A percentile compares a stretch with the other conserved stretches of the same genome.
These are phyloP conservation scores for Caranx ignobilis DNA, from an alignment of 2,113 vertebrate genomes.

Conservation along the genomic window DNA sequence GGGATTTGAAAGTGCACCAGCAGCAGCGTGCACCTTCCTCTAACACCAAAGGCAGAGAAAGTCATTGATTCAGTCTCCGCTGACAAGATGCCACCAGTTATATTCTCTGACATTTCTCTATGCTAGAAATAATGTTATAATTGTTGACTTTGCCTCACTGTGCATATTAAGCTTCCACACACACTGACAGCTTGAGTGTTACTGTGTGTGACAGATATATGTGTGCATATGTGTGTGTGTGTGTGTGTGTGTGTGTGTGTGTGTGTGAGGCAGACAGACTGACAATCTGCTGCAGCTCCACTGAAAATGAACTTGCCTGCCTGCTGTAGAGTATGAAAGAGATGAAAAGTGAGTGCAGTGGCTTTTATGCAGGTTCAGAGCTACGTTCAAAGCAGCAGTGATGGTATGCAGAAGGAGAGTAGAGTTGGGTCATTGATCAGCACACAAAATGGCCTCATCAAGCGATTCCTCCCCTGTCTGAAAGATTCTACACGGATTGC, in stretches of 20 bases:
- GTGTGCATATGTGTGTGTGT: conserved; percentile 44
- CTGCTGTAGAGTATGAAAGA: conserved; percentile 78
- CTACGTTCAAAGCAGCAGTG: conserved; percentile 81
- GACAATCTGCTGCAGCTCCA: conserved; percentile 76
- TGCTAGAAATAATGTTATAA: conserved; percentile 83
- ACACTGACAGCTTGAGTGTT: conserved; percentile 77
- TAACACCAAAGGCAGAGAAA: conserved; percentile 76
- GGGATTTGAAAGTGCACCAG: conserved; percentile 69
- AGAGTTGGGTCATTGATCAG: conserved; percentile 84
- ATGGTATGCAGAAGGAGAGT: conserved; percentile 70
- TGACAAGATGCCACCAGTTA: conserved; percentile 81
- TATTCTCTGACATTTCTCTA: conserved; percentile 78
- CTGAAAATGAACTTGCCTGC: conserved; percentile 78
- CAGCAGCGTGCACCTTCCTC: conserved; percentile 55
- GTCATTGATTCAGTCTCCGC: conserved; percentile 73
- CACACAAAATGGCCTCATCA: conserved; percentile 84
- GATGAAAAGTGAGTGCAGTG: conserved; percentile 82
- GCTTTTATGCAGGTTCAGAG: conserved; percentile 86
- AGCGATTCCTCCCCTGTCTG: conserved; percentile 81
- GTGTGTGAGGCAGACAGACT: conserved; percentile 59
- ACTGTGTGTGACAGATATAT: conserved; percentile 73
- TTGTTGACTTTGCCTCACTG: conserved; percentile 81
- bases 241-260: conserved; percentile 32
- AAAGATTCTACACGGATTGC: conserved; percentile 77
- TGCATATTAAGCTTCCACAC: conserved; percentile 80